phyloP scores from a whole-genome alignment of 2,888 invertebrate genomes.

The Watsonalla binaria region DNA sequence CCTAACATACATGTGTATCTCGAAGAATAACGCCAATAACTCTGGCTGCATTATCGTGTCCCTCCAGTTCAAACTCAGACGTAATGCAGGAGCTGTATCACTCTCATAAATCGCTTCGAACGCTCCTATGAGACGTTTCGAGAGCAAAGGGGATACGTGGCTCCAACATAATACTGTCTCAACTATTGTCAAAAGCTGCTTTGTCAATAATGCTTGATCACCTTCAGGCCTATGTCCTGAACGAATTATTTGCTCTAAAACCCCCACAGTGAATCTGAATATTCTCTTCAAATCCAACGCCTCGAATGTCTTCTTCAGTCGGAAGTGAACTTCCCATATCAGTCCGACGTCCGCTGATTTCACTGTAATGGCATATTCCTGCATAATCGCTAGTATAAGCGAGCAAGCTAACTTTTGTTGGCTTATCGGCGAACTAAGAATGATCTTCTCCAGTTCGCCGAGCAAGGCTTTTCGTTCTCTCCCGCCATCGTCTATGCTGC shows the following conservation, averaged over 20 bases:
- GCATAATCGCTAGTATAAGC: slow-evolving; percentile 89
- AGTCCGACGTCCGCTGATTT: slow-evolving; percentile 92
- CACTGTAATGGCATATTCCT: slow-evolving; percentile 91
- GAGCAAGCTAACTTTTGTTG: slow-evolving; percentile 91
- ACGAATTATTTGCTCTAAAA: slow-evolving; percentile 62
- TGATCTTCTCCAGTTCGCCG: slow-evolving; percentile 86
- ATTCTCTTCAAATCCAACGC: slow-evolving; percentile 87
- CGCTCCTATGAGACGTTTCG: slow-evolving; percentile 83
- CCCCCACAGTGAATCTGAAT: slow-evolving; percentile 78
- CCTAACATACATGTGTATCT: slow-evolving; percentile 89
- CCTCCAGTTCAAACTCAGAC: slow-evolving; percentile 84
- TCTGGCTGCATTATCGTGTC: slow-evolving; percentile 87
- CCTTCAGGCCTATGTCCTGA: slow-evolving; percentile 71
- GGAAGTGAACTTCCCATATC: slow-evolving; percentile 92
- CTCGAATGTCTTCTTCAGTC: slow-evolving; percentile 92
- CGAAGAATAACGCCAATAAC: slow-evolving; percentile 88
- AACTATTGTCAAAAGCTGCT: slow-evolving; percentile 85
- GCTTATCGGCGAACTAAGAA: slow-evolving; percentile 87
- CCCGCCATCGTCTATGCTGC: slow-evolving; percentile 86
- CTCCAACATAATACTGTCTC: slow-evolving; percentile 91
- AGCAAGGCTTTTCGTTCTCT: slow-evolving; percentile 83
- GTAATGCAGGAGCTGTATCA: slow-evolving; percentile 81
- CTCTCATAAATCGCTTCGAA: slow-evolving; percentile 84
- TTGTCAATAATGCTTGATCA: slow-evolving; percentile 77
- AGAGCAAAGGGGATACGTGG: slow-evolving; percentile 83